phyloP scores from a whole-genome alignment of 2,888 invertebrate genomes.

The Oscheius myriophilus region DNA sequence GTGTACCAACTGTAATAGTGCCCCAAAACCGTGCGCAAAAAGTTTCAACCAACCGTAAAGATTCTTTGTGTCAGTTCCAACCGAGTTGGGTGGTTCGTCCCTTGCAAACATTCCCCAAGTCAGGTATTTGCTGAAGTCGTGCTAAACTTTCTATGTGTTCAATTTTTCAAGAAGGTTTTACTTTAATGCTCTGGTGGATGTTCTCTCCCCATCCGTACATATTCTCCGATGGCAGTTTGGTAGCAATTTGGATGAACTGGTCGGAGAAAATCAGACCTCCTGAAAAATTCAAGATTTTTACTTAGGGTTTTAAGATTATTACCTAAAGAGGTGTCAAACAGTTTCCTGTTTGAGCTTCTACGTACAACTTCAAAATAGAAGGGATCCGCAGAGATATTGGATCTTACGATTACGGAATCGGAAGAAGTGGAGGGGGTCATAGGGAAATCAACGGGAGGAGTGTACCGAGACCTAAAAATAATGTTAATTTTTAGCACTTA shows the following conservation, averaged over 20 bases:
- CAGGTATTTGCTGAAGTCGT: conserved; percentile 61
- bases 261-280: conserved; percentile 67
- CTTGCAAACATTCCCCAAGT: conserved; percentile 67
- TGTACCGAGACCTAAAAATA: conserved; percentile 40
- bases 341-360: conserved; percentile 37
- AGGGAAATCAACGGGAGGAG: conserved; percentile 56
- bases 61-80: conserved; percentile 53
- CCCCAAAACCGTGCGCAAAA: too few species aligned
- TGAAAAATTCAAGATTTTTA: conserved; percentile 12
- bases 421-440: conserved; percentile 30
- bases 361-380: conserved; percentile 59
- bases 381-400: conserved; percentile 32
- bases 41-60: too few species aligned
- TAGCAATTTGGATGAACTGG: conserved; percentile 67
- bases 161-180: conserved; percentile 8
- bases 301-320: neutral
- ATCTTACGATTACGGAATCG: conserved; percentile 41
- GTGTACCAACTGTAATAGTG: too few species aligned
- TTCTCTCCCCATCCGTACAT: conserved; percentile 70
- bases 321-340: conserved; percentile 67
- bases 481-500: too few species aligned
- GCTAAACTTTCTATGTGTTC: conserved; percentile 41
- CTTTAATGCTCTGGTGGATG: conserved; percentile 63
- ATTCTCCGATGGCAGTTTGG: conserved; percentile 60
- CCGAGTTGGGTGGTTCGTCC: conserved; percentile 62